phyloP scores from a whole-genome alignment of 2,113 vertebrate species.

The Thinocorus orbignyianus region DNA sequence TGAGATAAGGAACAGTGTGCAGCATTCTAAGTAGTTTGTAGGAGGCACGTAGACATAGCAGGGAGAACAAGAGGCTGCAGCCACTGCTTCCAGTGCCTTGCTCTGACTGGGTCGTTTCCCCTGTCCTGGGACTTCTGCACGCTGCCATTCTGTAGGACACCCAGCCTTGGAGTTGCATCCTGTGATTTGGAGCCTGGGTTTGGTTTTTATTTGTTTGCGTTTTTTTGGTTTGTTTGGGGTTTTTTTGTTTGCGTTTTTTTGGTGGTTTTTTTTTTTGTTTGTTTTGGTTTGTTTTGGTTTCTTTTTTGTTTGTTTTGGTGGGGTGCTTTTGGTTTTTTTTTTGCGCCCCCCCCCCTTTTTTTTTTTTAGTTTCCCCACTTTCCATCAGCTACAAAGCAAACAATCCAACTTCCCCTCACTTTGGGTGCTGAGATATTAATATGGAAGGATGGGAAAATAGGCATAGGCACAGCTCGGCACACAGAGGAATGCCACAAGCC shows the following conservation, averaged over 20 bases:
- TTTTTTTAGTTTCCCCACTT: not conserved
- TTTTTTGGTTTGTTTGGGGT: no score
- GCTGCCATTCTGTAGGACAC: not conserved
- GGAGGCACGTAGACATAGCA: not conserved
- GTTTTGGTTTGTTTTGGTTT: no score
- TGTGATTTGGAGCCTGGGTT: not conserved
- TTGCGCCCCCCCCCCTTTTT: no score
- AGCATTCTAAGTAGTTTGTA: not conserved
- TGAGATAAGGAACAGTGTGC: not conserved
- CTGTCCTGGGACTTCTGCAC: not conserved
- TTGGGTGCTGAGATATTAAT: not conserved
- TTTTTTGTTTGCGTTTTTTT: no score
- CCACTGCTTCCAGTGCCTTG: fast-evolving
- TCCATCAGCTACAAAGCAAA: not conserved
- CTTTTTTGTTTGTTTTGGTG: no score
- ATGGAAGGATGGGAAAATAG: not conserved
- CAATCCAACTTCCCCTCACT: not conserved
- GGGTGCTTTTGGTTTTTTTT: no score
- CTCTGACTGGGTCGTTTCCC: not conserved
- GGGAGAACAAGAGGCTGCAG: not conserved
- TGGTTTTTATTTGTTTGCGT: no score
- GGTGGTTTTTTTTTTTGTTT: no score
- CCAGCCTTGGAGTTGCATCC: not conserved
- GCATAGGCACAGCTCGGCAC: not conserved
- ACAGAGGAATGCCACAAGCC: not conserved